A percentile compares a stretch with the other conserved stretches of the same genome.
phyloP scores from a whole-genome alignment of 2,888 invertebrate species.

The Acanthosepion lycidas region DNA sequence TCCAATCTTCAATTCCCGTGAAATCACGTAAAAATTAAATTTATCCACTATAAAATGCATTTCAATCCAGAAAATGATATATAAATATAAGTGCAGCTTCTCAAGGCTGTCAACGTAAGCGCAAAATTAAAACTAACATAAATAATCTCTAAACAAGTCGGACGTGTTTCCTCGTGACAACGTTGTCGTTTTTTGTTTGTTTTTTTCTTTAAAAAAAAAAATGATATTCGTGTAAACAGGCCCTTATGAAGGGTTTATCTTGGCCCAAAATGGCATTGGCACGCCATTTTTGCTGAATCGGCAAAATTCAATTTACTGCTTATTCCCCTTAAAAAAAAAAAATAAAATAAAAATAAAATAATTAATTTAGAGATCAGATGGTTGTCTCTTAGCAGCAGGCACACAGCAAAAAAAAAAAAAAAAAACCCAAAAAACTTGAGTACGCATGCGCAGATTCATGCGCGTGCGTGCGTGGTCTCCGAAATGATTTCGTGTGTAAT shows the following conservation, averaged over 20 bases:
- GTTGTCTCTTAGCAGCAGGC: neutral
- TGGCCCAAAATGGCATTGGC: neutral
- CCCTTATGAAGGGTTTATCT: constrained; percentile 22
- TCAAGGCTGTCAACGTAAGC: constrained; percentile 17
- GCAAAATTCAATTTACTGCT: constrained; percentile 18
- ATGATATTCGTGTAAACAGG: neutral
- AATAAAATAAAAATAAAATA: neutral
- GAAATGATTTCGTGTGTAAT: neutral
- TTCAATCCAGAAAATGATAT: neutral
- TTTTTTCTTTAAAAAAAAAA: neutral
- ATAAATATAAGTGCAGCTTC: neutral
- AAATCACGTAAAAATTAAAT: neutral
- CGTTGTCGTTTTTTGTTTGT: no score
- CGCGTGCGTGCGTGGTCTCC: neutral
- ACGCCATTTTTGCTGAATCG: neutral
- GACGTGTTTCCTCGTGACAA: neutral
- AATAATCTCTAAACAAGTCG: neutral
- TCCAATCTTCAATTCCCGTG: neutral
- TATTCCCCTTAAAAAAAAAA: neutral
- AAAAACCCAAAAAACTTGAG: no score
- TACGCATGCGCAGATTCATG: neutral
- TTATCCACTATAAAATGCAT: neutral
- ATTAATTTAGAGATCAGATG: neutral
- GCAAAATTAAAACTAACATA: neutral
- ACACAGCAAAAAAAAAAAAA: neutral